Conservation (phyloP, 2,113 vertebrate species). For the Rhabdomys dilectus region DNA sequence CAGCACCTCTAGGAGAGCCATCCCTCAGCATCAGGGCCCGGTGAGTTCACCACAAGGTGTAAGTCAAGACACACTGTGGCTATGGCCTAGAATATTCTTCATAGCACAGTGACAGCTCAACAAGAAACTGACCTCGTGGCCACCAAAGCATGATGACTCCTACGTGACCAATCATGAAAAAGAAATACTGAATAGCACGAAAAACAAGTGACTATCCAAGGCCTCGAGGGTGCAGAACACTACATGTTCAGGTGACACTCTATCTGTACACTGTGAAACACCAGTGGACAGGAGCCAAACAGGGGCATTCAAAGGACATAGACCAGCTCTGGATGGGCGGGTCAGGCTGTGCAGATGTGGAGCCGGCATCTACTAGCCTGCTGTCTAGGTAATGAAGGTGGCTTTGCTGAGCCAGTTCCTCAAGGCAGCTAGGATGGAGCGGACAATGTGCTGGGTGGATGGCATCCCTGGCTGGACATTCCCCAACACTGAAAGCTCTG, state of each 20-base stretch:
- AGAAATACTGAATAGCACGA: background rate
- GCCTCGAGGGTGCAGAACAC: background rate
- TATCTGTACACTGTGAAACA: no score
- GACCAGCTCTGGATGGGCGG: fast-evolving
- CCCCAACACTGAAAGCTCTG: background rate
- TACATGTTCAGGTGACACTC: background rate
- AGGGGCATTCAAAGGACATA: background rate
- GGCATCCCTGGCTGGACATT: background rate
- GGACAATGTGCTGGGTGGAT: background rate
- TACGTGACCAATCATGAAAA: background rate
- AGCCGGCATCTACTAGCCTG: background rate
- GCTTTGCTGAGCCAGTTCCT: no score
- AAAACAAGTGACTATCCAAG: background rate
- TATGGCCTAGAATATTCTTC: background rate
- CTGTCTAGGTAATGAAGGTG: no score
- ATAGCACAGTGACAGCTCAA: background rate
- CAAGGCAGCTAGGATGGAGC: background rate
- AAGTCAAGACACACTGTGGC: background rate
- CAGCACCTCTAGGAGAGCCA: background rate
- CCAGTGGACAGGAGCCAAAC: fast-evolving
- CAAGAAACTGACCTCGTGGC: background rate
- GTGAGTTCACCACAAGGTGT: background rate
- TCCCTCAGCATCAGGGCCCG: background rate
- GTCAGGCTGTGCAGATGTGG: background rate
- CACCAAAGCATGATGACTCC: background rate